phyloP scores from a whole-genome alignment of 64 coral and sea anemone species.

The Dendronephthya gigantea region DNA sequence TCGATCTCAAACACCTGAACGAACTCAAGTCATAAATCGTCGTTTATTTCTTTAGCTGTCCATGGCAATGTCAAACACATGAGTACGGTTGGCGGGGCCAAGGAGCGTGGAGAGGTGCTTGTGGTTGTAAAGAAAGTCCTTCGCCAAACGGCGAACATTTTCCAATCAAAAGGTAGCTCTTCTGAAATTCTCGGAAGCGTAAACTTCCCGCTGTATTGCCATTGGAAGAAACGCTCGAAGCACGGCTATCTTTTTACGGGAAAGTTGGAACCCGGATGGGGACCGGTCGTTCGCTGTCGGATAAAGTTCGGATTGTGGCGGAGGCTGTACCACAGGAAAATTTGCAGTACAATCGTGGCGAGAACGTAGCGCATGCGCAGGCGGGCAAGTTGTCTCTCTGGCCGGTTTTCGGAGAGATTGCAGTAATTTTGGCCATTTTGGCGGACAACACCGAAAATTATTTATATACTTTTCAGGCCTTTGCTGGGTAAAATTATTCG shows the following conservation, averaged over 20 bases:
- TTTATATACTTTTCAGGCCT: no score
- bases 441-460: no score
- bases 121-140: neutral
- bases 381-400: no score
- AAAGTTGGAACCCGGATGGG: neutral
- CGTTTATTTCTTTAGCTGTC: neutral
- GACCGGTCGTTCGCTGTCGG: neutral
- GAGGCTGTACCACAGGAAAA: neutral
- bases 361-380: no score
- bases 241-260: neutral
- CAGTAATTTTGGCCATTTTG: no score
- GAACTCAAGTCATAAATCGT: neutral
- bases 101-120: neutral
- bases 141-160: neutral
- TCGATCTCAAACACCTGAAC: neutral
- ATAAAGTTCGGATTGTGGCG: neutral
- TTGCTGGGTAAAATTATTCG: no score
- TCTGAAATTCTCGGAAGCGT: neutral
- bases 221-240: neutral
- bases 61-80: neutral
- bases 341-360: neutral
- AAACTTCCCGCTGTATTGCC: conserved; percentile 1
- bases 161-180: neutral
- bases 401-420: no score
- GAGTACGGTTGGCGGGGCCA: neutral